Evolutionary conservation across 2,888 invertebrate genomes (phyloP), one percentile per base, ranked within the genome.

Genomic region (Octonoba sinensis): DNA sequence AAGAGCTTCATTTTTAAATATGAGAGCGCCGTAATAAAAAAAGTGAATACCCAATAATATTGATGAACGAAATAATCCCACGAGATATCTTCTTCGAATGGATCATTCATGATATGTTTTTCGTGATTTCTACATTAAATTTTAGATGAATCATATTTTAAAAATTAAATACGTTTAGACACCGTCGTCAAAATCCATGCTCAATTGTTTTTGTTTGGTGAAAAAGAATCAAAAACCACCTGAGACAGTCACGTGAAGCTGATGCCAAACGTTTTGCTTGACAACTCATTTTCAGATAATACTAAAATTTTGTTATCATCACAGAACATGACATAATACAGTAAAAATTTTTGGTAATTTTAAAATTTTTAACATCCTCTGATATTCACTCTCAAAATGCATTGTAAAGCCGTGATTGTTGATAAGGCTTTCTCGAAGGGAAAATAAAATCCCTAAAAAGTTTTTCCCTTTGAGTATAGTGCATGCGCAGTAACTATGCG

Each of bases 21-120:
- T 36, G 36, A 36, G 36, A 36, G 36, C 3, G 36, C 36, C 36
- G 36, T 8, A 36, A 27, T 27, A 47, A 51, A 47, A 27, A 51
- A 62, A 62, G 16, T 4, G 18, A 22, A 57, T 73, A 79, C 79
- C 79, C 79, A 79, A 73, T 79, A 79, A 67, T 79, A 79, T 54
- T 79, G 79, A 16, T 67, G 72, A 20, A 79, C 46, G 27, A 79
- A 79, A 49, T 51, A 54, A 22, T 67, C 62, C 67, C 67, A 79
- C 3, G 79, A 67, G 54, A 72, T 72, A 60, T 79, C 67, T 24
- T 79, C 79, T 51, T 79, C 65, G 24, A 67, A 73, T 20, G 67
- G 66, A 60, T 79, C 79, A 27, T 73, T 44, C 79, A 79, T 79
- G 60, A 22, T 60, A 11, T 62, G 18, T n/a, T 18, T 36, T 27